phyloP scores from a whole-genome alignment of 2,113 vertebrate genomes.

The Dasyurus viverrinus region DNA sequence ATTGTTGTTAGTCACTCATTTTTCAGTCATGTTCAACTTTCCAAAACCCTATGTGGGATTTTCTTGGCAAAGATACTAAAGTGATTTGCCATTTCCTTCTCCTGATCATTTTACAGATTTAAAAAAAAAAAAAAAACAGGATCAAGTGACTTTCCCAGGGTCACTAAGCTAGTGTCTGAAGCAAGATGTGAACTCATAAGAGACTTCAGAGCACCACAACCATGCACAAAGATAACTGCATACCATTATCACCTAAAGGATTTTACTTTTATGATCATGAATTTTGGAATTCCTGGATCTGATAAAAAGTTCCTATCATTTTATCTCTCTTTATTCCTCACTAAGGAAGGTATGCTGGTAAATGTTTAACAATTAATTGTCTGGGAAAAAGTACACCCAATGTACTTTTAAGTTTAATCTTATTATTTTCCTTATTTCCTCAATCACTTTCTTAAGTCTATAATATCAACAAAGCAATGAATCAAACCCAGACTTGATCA shows the following conservation, averaged over 20 bases:
- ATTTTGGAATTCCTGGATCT: neutral
- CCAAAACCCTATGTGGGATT: too few relatives aligned
- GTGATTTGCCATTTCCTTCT: too few relatives aligned
- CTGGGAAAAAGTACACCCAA: neutral
- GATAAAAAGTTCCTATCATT: neutral
- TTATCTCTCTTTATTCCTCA: neutral
- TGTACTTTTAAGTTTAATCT: neutral
- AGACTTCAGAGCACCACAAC: neutral
- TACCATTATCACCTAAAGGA: neutral
- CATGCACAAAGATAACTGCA: neutral
- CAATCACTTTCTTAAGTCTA: neutral
- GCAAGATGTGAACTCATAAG: neutral
- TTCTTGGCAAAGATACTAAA: too few relatives aligned
- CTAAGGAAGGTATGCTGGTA: neutral
- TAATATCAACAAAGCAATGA: neutral
- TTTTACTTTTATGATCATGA: neutral
- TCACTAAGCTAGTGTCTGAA: neutral
- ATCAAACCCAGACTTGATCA: neutral
- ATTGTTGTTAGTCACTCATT: too few relatives aligned
- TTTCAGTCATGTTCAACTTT: too few relatives aligned
- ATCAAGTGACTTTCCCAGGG: neutral
- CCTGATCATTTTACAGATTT: neutral
- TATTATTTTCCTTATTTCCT: neutral
- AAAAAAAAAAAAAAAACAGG: neutral
- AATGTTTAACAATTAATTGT: neutral